Percentiles rank a stretch among this genome's conserved stretches.
phyloP scores from a whole-genome alignment of 2,113 vertebrate genomes.

The Sylvia atricapilla region DNA sequence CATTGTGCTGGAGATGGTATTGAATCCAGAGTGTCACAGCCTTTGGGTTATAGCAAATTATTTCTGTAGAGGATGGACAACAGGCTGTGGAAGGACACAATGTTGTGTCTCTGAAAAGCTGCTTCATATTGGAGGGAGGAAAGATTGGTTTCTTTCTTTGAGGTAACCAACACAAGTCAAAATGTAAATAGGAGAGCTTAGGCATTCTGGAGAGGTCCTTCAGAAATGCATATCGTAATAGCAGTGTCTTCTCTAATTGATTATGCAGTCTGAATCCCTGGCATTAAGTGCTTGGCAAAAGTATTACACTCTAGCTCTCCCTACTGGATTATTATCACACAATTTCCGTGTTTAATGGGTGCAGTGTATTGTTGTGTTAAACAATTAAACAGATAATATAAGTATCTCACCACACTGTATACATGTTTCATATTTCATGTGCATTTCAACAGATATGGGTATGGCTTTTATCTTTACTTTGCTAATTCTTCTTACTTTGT shows the following conservation, averaged over 20 bases:
- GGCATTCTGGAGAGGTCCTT: neutral
- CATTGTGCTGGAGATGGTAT: neutral
- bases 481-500: neutral
- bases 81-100: neutral
- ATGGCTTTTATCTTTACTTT: neutral
- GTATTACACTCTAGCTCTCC: slow-evolving; percentile 58
- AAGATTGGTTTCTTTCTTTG: neutral
- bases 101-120: neutral
- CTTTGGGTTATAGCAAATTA: neutral
- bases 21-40: neutral
- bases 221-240: neutral
- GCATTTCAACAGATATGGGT: neutral
- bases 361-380: neutral
- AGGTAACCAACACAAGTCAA: neutral
- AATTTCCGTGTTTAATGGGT: neutral
- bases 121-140: neutral
- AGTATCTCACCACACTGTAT: neutral
- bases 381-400: neutral
- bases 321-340: slow-evolving; percentile 63
- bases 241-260: slow-evolving; percentile 29
- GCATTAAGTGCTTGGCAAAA: slow-evolving; percentile 34
- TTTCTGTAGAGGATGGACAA: neutral
- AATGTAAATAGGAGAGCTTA: neutral
- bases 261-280: slow-evolving; percentile 36
- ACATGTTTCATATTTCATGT: neutral